These are phyloP conservation scores for Crossocerus cetratus DNA, from an alignment of 2,888 invertebrate species.

Conservation along the genomic window DNA sequence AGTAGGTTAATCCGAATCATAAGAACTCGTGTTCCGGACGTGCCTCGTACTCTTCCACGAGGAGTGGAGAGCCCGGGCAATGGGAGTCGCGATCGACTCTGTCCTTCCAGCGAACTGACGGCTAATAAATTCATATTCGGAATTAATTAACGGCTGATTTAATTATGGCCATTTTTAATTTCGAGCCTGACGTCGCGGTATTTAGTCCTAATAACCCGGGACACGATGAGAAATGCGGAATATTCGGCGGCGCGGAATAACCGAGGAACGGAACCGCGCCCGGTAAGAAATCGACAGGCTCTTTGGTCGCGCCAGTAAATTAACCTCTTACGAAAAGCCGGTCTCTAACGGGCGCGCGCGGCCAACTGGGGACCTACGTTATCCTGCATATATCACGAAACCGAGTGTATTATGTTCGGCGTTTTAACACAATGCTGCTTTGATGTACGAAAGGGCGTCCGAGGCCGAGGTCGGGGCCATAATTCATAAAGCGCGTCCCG, in stretches of 20 bases:
- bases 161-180: constrained; percentile 58
- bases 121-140: constrained; percentile 54
- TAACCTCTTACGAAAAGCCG: constrained; percentile 11
- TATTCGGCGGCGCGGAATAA: constrained; percentile 3
- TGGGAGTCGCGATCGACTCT: constrained; percentile 16
- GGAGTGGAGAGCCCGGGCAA: constrained; percentile 19
- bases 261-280: not conserved
- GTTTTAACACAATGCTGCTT: constrained; percentile 6
- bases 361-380: not conserved
- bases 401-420: constrained; percentile 14
- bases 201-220: constrained; percentile 43
- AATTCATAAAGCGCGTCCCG: constrained; percentile 38
- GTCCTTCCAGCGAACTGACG: constrained; percentile 25
- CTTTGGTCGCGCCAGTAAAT: constrained; percentile 32
- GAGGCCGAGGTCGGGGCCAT: constrained; percentile 26
- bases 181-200: constrained; percentile 42
- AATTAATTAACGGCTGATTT: constrained; percentile 60
- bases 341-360: constrained; percentile 3
- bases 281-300: constrained; percentile 7
- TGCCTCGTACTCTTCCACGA: constrained; percentile 19
- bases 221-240: constrained; percentile 46
- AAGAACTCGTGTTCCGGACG: constrained; percentile 37
- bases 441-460: constrained; percentile 25
- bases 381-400: not conserved
- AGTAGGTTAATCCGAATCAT: constrained; percentile 21